Percentiles rank a stretch among this genome's conserved stretches.
Evolutionary conservation across 2,888 invertebrate genomes (phyloP).

Genomic region (Parnassius smintheus): DNA sequence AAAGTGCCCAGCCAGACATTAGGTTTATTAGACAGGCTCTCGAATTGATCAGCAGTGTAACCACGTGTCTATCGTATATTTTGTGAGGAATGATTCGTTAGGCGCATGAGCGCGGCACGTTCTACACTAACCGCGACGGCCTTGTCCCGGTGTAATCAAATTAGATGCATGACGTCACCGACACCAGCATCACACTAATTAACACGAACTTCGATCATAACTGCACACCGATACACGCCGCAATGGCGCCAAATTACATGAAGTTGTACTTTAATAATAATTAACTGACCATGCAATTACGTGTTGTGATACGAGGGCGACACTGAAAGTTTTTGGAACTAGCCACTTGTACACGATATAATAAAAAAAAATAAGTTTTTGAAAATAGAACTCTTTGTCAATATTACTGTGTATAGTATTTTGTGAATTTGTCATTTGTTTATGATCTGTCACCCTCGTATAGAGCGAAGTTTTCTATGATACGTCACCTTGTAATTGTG

Average conservation of each 20-base stretch:
- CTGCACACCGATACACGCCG: slow-evolving; percentile 8
- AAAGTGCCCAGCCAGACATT: slow-evolving; percentile 4
- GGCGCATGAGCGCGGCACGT: slow-evolving; percentile 30
- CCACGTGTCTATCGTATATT: slow-evolving; percentile 7
- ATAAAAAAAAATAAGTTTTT: too few species aligned
- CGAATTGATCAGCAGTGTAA: slow-evolving; percentile 11
- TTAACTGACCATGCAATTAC: slow-evolving; percentile 2
- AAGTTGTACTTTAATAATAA: slow-evolving; percentile 9
- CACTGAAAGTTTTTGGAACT: too few species aligned
- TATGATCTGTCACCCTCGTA: background rate
- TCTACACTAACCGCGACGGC: slow-evolving; percentile 54
- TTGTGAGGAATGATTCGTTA: slow-evolving; percentile 23
- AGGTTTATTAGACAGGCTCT: slow-evolving; percentile 8
- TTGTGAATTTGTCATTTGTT: too few species aligned
- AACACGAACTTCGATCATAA: slow-evolving; percentile 49
- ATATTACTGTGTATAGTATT: too few species aligned
- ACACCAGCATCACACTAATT: slow-evolving; percentile 63
- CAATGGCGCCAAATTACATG: slow-evolving; percentile 1
- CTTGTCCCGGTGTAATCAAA: slow-evolving; percentile 70
- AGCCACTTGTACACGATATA: too few species aligned
- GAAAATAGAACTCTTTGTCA: too few species aligned
- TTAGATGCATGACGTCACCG: slow-evolving; percentile 68
- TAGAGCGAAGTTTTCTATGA: slow-evolving; percentile 10
- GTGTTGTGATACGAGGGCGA: background rate
- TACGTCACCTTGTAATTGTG: slow-evolving; percentile 18